Conservation (phyloP, 2,797 vertebrate species). For the Rachycentron canadum region DNA sequence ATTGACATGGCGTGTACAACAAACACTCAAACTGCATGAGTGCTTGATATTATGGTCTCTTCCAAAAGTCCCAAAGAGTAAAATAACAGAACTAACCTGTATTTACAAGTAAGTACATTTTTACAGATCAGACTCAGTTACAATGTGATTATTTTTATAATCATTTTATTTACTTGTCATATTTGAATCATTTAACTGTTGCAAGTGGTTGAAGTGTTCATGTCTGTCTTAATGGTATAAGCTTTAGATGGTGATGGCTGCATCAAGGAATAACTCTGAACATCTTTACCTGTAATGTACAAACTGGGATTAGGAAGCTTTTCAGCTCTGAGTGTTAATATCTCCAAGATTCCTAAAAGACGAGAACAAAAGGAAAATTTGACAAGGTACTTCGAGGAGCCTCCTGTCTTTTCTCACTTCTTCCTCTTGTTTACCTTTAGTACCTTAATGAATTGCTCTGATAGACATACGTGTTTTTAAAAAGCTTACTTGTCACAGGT, state of each 20-base stretch:
- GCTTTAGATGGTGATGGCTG: not conserved
- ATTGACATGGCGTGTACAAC: slow-evolving; percentile 25
- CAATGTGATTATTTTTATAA: not conserved
- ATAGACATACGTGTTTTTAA: slow-evolving; percentile 76
- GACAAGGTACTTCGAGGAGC: slow-evolving; percentile 41
- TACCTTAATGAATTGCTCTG: slow-evolving; percentile 53
- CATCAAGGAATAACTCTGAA: slow-evolving; percentile 15
- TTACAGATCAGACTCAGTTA: slow-evolving; percentile 23
- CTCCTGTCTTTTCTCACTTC: slow-evolving; percentile 54
- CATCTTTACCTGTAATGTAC: not conserved
- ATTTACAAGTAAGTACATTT: slow-evolving; percentile 11
- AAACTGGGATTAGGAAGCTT: not conserved
- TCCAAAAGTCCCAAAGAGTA: slow-evolving; percentile 11
- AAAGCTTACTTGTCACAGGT: slow-evolving; percentile 75
- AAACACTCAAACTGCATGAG: slow-evolving; percentile 47
- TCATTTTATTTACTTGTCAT: not conserved
- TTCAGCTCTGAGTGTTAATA: slow-evolving; percentile 1
- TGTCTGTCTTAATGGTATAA: not conserved
- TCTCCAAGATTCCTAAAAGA: slow-evolving; percentile 28
- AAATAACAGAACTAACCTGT: slow-evolving; percentile 26
- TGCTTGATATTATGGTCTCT: slow-evolving; percentile 24
- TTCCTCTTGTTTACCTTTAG: slow-evolving; percentile 65
- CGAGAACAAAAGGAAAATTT: slow-evolving; percentile 58
- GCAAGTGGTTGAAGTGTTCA: too few relatives aligned
- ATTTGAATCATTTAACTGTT: slow-evolving; percentile 5